phyloP scores from a whole-genome alignment of 2,797 vertebrate species.

The Mico argentatus region DNA sequence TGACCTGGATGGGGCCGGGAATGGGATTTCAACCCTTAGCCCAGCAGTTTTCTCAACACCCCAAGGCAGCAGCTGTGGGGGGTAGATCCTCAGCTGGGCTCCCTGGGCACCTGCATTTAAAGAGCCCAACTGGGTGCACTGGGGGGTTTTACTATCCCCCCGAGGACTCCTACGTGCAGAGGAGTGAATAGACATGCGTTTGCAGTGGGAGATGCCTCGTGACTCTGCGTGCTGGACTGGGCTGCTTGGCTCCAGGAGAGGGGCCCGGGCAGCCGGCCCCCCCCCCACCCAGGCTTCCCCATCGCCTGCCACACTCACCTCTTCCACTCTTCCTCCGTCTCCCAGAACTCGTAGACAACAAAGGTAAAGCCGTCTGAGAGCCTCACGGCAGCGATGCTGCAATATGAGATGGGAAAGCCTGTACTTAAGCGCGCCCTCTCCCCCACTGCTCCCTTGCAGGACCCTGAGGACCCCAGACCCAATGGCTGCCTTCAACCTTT shows the following conservation, averaged over 20 bases:
- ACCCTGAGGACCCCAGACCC: not conserved
- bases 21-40: too few species aligned
- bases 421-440: too few species aligned
- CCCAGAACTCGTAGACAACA: constrained; percentile 98
- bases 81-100: too few species aligned
- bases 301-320: constrained; percentile 84
- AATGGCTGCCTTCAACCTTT: fast-evolving
- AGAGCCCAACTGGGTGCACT: not conserved
- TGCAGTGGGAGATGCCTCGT: not conserved
- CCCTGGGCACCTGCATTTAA: too few species aligned
- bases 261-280: too few species aligned
- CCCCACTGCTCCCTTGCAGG: not conserved
- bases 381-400: constrained; percentile 92
- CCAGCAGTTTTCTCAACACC: too few species aligned
- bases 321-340: constrained; percentile 96
- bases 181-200: too few species aligned
- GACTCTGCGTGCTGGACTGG: fast-evolving
- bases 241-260: not conserved
- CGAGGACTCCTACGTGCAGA: fast-evolving
- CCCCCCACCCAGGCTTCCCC: not conserved
- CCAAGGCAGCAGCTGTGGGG: too few species aligned
- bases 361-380: constrained; percentile 94
- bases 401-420: not conserved
- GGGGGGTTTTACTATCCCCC: too few species aligned
- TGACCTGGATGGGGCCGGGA: too few species aligned